phyloP scores from a whole-genome alignment of 2,113 vertebrate species.

The Aptenodytes patagonicus region DNA sequence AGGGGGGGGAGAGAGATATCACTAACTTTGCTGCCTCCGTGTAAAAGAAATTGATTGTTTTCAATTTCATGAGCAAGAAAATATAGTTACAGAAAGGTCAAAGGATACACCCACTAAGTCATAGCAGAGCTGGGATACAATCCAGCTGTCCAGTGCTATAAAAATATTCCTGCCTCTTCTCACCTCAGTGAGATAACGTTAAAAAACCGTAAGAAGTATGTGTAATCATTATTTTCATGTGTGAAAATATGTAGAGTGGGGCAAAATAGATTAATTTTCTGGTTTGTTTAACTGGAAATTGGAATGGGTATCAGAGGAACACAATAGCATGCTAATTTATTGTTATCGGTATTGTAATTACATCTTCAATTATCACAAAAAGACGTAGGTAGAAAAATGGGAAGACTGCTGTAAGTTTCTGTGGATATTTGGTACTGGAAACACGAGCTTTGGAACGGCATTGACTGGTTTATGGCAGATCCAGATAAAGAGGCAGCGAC shows the following conservation, averaged over 20 bases:
- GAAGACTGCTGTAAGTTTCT: background rate
- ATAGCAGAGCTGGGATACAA: background rate
- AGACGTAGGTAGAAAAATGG: fast-evolving
- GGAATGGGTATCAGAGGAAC: background rate
- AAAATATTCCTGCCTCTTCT: background rate
- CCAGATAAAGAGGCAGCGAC: fast-evolving
- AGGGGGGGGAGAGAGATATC: too few relatives aligned
- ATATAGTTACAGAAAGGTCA: background rate
- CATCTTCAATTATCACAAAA: background rate
- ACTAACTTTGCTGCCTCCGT: background rate
- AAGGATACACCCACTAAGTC: background rate
- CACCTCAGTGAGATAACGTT: background rate
- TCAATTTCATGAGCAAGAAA: background rate
- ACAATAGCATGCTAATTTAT: background rate
- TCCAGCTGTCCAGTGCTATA: background rate
- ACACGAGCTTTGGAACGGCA: background rate
- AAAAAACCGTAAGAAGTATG: background rate
- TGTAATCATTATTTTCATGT: background rate
- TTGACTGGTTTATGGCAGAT: background rate
- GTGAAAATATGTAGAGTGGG: background rate
- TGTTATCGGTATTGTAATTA: background rate
- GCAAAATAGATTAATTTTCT: background rate
- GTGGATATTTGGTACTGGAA: background rate
- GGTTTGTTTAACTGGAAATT: background rate
- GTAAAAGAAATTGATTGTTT: background rate